A percentile compares a stretch with the other conserved stretches of the same genome.
Evolutionary conservation across 2,888 invertebrate genomes (phyloP).

Genomic region (Monopis laevigella): DNA sequence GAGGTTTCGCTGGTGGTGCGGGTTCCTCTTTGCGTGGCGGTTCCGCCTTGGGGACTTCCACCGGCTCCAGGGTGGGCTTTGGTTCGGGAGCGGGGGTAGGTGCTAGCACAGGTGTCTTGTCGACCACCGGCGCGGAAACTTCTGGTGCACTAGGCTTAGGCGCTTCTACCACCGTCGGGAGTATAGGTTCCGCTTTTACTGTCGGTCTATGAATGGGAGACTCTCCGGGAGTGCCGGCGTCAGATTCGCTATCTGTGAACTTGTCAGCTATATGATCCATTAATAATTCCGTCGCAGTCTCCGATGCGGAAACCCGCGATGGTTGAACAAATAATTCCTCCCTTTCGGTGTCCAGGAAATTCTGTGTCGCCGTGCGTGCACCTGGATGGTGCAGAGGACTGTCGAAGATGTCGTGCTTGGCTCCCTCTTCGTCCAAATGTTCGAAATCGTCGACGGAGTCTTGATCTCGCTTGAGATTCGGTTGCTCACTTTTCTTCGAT

Average conservation of each 20-base stretch:
- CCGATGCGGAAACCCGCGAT: slow-evolving; percentile 35
- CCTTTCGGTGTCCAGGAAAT: slow-evolving; percentile 59
- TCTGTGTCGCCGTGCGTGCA: slow-evolving; percentile 40
- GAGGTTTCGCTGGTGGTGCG: slow-evolving; percentile 21
- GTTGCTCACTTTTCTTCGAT: slow-evolving; percentile 23
- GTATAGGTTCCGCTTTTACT: slow-evolving; percentile 18
- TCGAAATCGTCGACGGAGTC: slow-evolving; percentile 81
- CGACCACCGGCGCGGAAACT: slow-evolving; percentile 22
- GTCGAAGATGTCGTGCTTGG: slow-evolving; percentile 36
- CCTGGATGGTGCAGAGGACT: slow-evolving; percentile 35
- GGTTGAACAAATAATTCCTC: slow-evolving; percentile 45
- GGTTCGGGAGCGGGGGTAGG: slow-evolving; percentile 20
- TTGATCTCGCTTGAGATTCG: slow-evolving; percentile 64
- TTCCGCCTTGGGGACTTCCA: slow-evolving; percentile 17
- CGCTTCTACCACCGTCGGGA: slow-evolving; percentile 17
- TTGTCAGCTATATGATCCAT: slow-evolving; percentile 58
- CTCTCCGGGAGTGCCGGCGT: slow-evolving; percentile 56
- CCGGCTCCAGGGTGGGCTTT: slow-evolving; percentile 17
- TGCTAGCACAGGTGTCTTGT: slow-evolving; percentile 22
- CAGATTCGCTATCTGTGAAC: slow-evolving; percentile 68
- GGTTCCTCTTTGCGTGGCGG: slow-evolving; percentile 20
- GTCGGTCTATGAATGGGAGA: slow-evolving; percentile 50
- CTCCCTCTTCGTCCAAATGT: slow-evolving; percentile 71
- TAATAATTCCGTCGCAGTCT: slow-evolving; percentile 38
- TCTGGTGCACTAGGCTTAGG: slow-evolving; percentile 23